These are phyloP conservation scores for Dendroctonus valens DNA, from an alignment of 1,140 invertebrate species.

Conservation along the genomic window DNA sequence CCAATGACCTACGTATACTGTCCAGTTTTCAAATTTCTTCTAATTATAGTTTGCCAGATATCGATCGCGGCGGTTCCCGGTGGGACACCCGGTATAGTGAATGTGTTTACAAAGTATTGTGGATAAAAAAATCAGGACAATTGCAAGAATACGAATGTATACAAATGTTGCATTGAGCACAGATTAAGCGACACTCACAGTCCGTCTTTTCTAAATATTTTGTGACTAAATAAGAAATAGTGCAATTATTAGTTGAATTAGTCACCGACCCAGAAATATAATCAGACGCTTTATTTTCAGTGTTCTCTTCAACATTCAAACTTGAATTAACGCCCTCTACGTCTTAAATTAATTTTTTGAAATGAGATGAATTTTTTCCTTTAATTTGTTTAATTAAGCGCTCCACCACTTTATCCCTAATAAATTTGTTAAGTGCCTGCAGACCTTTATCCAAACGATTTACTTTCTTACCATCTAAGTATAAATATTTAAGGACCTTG, in stretches of 20 bases:
- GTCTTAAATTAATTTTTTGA: too few species aligned
- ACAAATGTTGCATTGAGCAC: too few species aligned
- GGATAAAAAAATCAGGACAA: not conserved
- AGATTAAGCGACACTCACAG: not conserved
- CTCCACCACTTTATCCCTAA: slow-evolving; percentile 29
- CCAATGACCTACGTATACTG: too few species aligned
- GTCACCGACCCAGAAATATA: not conserved
- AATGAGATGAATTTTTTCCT: too few species aligned
- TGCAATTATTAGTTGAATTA: not conserved
- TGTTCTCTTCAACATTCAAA: too few species aligned
- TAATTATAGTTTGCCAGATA: too few species aligned
- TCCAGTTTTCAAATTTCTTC: too few species aligned
- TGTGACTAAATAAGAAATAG: not conserved
- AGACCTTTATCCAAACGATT: slow-evolving; percentile 33
- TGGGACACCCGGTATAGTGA: too few species aligned
- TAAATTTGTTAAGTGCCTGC: slow-evolving; percentile 17
- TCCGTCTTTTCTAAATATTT: not conserved
- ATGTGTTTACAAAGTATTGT: slow-evolving; percentile 2
- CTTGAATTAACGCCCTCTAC: too few species aligned
- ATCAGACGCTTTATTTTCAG: too few species aligned
- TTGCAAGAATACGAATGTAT: slow-evolving; percentile 3
- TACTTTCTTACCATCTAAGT: slow-evolving; percentile 28
- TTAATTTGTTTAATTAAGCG: slow-evolving; percentile 13
- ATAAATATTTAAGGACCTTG: slow-evolving; percentile 26
- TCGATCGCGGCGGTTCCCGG: too few species aligned